Evolutionary conservation across 2,888 invertebrate genomes (phyloP), one percentile per base, ranked within the genome.

Genomic region (Drosophila meridiana): DNA sequence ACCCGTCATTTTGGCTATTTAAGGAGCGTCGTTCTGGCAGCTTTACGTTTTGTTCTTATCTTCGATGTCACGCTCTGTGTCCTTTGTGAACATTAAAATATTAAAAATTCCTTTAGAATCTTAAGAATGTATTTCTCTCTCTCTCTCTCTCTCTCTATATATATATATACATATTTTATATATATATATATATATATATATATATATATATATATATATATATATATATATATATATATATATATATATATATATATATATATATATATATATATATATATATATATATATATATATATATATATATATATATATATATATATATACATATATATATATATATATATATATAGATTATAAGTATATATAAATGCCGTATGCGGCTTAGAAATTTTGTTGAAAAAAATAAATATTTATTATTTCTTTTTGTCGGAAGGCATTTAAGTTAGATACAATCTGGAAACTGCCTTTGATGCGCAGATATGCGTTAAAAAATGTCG

Each of bases 21-120:
- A 71, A 72, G 61, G 62, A 68, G 38, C 68, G 57, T 70, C 56
- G 68, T 65, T 59, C 52, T 59, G 50, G 57, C 40, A 71, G 64
- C 60, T 61, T 70, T 68, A 61, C 63, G 67, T 63, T 69, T 65
- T 66, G 62, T 67, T 70, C 53, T 69, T 60, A 53, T 38, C 56
- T 43, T 30, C 38, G 64, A 57, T 71, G 73, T 69, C 52, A 69
- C 67, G 72, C 69, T 70, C 57, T 45, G 43, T 67, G 55, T 60
- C 60, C 53, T 69, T 59, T 63, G 62, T 78, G 66, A 75, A 83
- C 89, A 83, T 80, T 84, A 88, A 87, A 87, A 82, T 90, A 91
- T 90, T 91, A 84, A 86, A 91, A 91, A 90, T 89, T 90, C 89
- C 80, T 84, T 89, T 66, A 81, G 86, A 85, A 70, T 79, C 58